Percentiles rank a stretch among this genome's conserved stretches.
Evolutionary conservation across 2,797 vertebrate genomes (phyloP).

Genomic region (Cercopithecus hamlyni): DNA sequence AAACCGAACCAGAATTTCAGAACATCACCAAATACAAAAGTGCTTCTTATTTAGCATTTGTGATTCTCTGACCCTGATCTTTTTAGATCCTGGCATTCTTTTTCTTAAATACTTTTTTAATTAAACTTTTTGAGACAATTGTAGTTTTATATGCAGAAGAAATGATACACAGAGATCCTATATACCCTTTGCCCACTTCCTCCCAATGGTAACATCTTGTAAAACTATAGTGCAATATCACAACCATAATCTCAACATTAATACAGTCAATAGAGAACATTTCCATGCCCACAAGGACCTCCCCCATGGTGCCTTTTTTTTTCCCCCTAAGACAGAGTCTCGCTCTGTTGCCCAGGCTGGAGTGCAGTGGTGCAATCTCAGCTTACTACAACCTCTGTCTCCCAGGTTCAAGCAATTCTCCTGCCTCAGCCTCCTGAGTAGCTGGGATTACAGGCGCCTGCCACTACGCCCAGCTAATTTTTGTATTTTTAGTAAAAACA

Average conservation of each 20-base stretch:
- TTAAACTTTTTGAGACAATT: neutral
- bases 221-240: neutral
- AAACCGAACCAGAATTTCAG: slow-evolving; percentile 7
- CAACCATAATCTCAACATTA: neutral
- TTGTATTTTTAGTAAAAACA: neutral
- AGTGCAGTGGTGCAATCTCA: neutral
- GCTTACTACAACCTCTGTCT: neutral
- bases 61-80: slow-evolving; percentile 22
- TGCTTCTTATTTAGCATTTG: slow-evolving; percentile 18
- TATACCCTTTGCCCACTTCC: neutral
- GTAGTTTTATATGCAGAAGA: slow-evolving; percentile 19
- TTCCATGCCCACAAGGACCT: neutral
- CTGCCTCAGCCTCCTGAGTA: neutral
- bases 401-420: neutral
- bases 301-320: neutral
- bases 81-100: neutral
- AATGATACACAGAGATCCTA: neutral
- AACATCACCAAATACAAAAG: slow-evolving; percentile 1
- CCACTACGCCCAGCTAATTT: neutral
- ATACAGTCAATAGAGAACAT: neutral
- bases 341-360: neutral
- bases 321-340: neutral
- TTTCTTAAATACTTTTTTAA: neutral
- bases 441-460: neutral
- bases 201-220: neutral